Conservation (phyloP, 2,888 invertebrate genomes). For the Meghimatium bilineatum region DNA sequence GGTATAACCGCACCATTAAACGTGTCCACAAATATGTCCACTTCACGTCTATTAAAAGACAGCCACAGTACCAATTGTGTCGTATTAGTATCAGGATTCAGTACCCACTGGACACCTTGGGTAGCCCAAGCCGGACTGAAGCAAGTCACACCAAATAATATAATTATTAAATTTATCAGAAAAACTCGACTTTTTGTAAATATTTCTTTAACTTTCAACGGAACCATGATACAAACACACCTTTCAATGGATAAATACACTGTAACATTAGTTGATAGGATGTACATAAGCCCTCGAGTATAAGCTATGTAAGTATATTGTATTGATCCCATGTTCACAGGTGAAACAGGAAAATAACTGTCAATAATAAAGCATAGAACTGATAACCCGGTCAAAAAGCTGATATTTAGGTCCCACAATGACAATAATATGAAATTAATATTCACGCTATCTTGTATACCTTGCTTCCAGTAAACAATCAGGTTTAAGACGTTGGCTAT, state of each 20-base stretch:
- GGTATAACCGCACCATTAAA: conserved; percentile 10
- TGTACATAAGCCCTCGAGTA: conserved; percentile 6
- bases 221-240: conserved; percentile 14
- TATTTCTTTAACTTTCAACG: conserved; percentile 6
- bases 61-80: conserved; percentile 1
- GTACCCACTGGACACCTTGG: not conserved
- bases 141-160: not conserved
- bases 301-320: conserved; percentile 28
- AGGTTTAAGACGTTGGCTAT: conserved; percentile 15
- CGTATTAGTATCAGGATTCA: not conserved
- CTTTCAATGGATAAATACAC: conserved; percentile 26
- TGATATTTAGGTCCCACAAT: not conserved
- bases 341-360: not conserved
- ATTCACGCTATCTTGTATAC: not conserved
- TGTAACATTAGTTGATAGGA: not conserved
- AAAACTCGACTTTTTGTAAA: not conserved
- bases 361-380: not conserved
- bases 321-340: not conserved
- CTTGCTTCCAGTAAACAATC: conserved; percentile 1
- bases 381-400: not conserved
- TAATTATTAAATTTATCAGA: not conserved
- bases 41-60: conserved; percentile 1
- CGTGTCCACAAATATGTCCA: conserved; percentile 22
- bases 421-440: conserved; percentile 12
- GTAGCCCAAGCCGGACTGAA: conserved; percentile 16